phyloP scores from a whole-genome alignment of 2,797 vertebrate genomes.

The Malacoraja senta region DNA sequence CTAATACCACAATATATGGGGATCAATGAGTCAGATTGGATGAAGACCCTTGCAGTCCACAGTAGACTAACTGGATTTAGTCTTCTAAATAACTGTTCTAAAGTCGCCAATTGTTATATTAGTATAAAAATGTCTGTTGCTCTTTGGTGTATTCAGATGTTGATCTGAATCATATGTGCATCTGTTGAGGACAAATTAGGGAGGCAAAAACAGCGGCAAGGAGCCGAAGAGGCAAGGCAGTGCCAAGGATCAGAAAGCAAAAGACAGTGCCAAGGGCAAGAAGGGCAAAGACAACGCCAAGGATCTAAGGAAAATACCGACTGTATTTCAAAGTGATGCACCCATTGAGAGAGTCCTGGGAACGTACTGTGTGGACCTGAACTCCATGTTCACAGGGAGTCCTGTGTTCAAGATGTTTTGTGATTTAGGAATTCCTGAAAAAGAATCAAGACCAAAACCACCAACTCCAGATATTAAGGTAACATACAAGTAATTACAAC shows the following conservation, averaged over 20 bases:
- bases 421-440: slow-evolving; percentile 55
- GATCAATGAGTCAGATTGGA: not conserved
- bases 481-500: not conserved
- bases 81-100: too few relatives aligned
- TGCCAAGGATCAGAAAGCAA: slow-evolving; percentile 49
- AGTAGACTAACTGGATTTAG: too few relatives aligned
- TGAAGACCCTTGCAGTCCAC: too few relatives aligned
- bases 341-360: slow-evolving; percentile 59
- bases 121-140: not conserved
- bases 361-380: slow-evolving; percentile 52
- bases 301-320: slow-evolving; percentile 45
- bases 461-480: not conserved
- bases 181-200: slow-evolving; percentile 41
- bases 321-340: slow-evolving; percentile 58
- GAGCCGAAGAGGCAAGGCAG: slow-evolving; percentile 52
- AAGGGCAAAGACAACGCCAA: slow-evolving; percentile 49
- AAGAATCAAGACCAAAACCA: slow-evolving; percentile 39
- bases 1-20: not conserved
- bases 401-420: slow-evolving; percentile 54
- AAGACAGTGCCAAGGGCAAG: slow-evolving; percentile 50
- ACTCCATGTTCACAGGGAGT: slow-evolving; percentile 56
- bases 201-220: slow-evolving; percentile 42
- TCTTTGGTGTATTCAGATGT: not conserved
- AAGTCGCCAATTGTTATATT: not conserved
- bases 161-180: not conserved